These are phyloP conservation scores for Melospiza georgiana DNA, from an alignment of 2,113 vertebrate genomes.

Conservation along the genomic window DNA sequence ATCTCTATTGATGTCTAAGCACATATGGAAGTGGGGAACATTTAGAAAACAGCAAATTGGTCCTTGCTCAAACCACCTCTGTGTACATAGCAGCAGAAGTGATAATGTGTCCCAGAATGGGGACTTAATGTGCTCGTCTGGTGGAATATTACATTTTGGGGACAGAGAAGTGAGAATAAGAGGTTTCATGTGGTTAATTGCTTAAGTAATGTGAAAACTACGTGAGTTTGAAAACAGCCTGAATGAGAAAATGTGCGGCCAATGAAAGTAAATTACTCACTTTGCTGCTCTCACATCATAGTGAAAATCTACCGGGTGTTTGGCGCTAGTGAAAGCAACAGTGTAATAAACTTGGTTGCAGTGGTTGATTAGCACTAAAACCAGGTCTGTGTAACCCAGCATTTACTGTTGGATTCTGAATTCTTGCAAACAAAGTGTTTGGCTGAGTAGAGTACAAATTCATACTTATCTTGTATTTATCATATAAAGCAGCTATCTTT, in stretches of 20 bases:
- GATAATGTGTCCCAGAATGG: neutral
- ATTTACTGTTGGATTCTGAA: neutral
- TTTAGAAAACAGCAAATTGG: neutral
- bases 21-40: neutral
- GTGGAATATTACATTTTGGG: neutral
- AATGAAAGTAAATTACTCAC: neutral
- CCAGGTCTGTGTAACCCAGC: neutral
- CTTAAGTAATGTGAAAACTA: constrained; percentile 23
- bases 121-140: neutral
- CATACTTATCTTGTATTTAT: neutral
- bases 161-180: neutral
- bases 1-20: neutral
- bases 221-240: neutral
- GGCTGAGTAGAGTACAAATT: neutral
- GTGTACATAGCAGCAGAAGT: neutral
- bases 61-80: neutral
- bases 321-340: neutral
- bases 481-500: neutral
- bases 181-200: neutral
- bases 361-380: neutral
- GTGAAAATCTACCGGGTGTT: neutral
- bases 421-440: neutral
- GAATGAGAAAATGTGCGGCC: neutral
- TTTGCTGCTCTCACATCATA: neutral
- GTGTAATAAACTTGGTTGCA: neutral